Percentiles rank a stretch among this genome's conserved stretches.
Conservation (phyloP, 2,797 vertebrate genomes). For the Poecilia velifera region DNA sequence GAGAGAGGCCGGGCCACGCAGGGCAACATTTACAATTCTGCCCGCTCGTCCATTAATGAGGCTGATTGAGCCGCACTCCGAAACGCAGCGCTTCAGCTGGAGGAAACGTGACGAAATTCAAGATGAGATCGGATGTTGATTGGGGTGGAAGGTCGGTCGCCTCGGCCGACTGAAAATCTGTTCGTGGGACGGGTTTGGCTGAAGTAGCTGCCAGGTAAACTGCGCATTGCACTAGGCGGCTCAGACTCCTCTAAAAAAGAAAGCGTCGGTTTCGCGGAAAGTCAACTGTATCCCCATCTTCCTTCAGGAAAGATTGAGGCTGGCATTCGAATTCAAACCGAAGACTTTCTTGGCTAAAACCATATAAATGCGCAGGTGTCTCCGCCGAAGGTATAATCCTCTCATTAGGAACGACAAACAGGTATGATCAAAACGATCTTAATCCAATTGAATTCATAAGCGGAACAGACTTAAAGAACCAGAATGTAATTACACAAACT, state of each 20-base stretch:
- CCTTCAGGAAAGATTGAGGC: not conserved
- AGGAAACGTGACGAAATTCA: conserved; percentile 46
- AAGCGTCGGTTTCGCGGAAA: not conserved
- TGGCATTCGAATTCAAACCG: not conserved
- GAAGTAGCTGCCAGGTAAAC: conserved; percentile 34
- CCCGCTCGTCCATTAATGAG: conserved; percentile 60
- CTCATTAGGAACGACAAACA: conserved; percentile 26
- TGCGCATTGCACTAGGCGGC: conserved; percentile 39
- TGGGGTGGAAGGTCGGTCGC: conserved; percentile 31
- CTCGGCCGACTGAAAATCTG: conserved; percentile 53
- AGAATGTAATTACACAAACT: conserved; percentile 23
- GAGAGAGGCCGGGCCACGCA: conserved; percentile 36
- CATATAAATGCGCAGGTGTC: not conserved
- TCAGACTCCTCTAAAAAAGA: conserved; percentile 13
- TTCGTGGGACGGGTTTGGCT: conserved; percentile 36
- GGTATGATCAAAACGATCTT: conserved; percentile 35
- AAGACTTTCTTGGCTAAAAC: not conserved
- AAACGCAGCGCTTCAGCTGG: conserved; percentile 42
- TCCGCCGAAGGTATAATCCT: not conserved
- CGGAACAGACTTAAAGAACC: conserved; percentile 18
- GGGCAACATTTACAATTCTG: conserved; percentile 49
- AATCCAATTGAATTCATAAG: conserved; percentile 52
- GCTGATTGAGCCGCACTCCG: conserved; percentile 52
- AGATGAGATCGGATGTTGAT: conserved; percentile 35
- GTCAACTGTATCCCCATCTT: too few relatives aligned